These are phyloP conservation scores for Thaleichthys pacificus DNA, from an alignment of 2,797 vertebrate species.

Conservation along the genomic window DNA sequence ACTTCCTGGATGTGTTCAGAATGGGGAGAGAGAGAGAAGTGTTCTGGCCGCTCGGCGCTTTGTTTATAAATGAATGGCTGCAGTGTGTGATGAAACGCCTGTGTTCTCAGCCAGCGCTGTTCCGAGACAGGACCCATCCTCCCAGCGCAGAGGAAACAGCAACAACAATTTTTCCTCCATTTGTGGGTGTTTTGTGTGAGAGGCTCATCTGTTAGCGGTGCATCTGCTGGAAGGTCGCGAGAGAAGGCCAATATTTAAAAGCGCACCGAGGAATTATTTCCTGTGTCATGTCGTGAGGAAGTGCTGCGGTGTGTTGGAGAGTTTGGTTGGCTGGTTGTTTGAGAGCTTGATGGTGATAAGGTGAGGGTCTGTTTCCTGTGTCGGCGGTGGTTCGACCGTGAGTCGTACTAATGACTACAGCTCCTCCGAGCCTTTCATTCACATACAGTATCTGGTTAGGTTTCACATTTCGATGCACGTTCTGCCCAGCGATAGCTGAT, in stretches of 20 bases:
- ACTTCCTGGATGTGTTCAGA: slow-evolving; percentile 44
- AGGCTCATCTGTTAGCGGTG: slow-evolving; percentile 69
- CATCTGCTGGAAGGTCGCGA: slow-evolving; percentile 65
- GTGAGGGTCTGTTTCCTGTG: background rate
- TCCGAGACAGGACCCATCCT: slow-evolving; percentile 2
- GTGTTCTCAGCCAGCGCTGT: slow-evolving; percentile 19
- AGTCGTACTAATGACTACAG: background rate
- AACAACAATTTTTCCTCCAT: slow-evolving; percentile 54
- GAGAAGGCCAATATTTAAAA: slow-evolving; percentile 50
- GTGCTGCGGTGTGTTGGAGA: background rate
- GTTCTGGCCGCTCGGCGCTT: slow-evolving; percentile 46
- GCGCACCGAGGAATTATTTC: slow-evolving; percentile 58
- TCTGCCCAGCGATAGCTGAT: slow-evolving; percentile 56
- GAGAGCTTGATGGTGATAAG: background rate
- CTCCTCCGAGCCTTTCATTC: background rate
- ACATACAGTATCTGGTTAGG: slow-evolving; percentile 7
- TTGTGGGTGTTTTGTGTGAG: slow-evolving; percentile 56
- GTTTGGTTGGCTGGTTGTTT: background rate
- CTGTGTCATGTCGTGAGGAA: slow-evolving; percentile 28
- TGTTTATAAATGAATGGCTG: slow-evolving; percentile 64
- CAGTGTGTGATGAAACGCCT: slow-evolving; percentile 56
- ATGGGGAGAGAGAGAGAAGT: slow-evolving; percentile 21
- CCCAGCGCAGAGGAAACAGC: background rate
- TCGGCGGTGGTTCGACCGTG: background rate
- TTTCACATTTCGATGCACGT: slow-evolving; percentile 58